Base-by-base conservation (phyloP, 2,113 vertebrate species). In the Myodes glareolus region DNA sequence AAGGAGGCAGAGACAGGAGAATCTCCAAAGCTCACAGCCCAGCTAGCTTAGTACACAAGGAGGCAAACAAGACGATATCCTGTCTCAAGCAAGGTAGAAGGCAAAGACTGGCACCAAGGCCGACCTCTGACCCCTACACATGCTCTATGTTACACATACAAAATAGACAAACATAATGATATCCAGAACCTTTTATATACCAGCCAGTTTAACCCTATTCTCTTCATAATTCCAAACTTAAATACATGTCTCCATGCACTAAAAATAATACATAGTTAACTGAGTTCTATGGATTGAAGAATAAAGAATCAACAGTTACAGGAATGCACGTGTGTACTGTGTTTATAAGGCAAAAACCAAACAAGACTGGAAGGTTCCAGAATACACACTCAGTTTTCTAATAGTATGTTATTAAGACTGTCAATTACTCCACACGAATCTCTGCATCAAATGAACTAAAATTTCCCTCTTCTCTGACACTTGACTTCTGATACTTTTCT, bases 401-500 rank as follows among this genome's bases (percentile, higher is more conserved):
- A 91, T 88, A 33, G 19, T 39, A 45, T 90, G 89, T 91, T 98
- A 97, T 96, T 47, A 94, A 97, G 81, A 93, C n/a, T 94, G 33
- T 92, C 77, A 92, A 55, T 95, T 90, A 80, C 61, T 90, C 33
- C 86, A 21, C 55, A 95, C 10, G 88, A 85, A 86, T 92, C 1
- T 42, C 29, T 84, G 1, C 36, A 11, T 85, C 68, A 92, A 97
- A 87, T 90, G 36, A 73, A 50, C 77, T 88, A 25, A 9, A 52
- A 65, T 93, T 92, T 68, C 3, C 88, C 17, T 95, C 92, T 92
- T 97, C 45, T 3, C 47, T 91, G 55, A 84, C 82, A 29, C 91
- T 92, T 96, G 88, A 21, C 27, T 47, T 90, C 75, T 90, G 90
- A 90, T 90, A 29, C 36, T 10, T 85, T 87, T 93, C 33, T 73